Evolutionary conservation across 2,113 vertebrate genomes (phyloP), one percentile per base, ranked within the genome.

Genomic region (Phrynocephalus versicolor): DNA sequence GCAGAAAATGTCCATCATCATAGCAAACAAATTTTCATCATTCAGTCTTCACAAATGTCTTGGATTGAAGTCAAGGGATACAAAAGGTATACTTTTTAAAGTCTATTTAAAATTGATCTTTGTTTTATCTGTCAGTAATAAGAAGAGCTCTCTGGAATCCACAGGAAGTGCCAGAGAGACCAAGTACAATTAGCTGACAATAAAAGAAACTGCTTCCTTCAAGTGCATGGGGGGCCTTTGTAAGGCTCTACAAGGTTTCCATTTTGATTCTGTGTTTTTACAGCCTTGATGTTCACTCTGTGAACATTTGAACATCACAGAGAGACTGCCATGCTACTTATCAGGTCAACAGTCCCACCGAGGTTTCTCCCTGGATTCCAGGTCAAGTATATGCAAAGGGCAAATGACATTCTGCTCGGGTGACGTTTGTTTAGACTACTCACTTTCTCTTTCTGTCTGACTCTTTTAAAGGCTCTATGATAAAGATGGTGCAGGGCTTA

Each of bases 291-390:
- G 87, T 89, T 3, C 2, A 88, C 10, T 87, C 78, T 0, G 10
- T 90, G 93, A 93, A 91, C 87, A 89, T 92, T 88, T 92, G 92
- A 94, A 94, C 90, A 92, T 91, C 90, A 91, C 81, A 23, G 6
- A 90, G 93, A 94, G 91, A 94, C 87, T 92, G 88, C 89, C 90
- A 90, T 21, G 90, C 81, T 88, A 84, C 92, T 94, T 90, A 89
- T 91, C 89, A 93, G 92, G 88, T 92, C 93, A 94, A 88, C 91
- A 90, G 91, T 89, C 91, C 92, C 92, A 90, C 64, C 5, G 91
- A 88, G 91, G 85, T 80, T 85, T 71, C 91, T 86, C 8, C 0
- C 89, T 6, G 2, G 16, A 86, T 90, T 86, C 89, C 62, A 85
- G 91, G 91, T 93, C 93, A 93, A 41, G 76, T 45, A 25, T 13